These are phyloP conservation scores for Orycteropus afer DNA, from an alignment of 2,113 vertebrate species.

Conservation along the genomic window DNA sequence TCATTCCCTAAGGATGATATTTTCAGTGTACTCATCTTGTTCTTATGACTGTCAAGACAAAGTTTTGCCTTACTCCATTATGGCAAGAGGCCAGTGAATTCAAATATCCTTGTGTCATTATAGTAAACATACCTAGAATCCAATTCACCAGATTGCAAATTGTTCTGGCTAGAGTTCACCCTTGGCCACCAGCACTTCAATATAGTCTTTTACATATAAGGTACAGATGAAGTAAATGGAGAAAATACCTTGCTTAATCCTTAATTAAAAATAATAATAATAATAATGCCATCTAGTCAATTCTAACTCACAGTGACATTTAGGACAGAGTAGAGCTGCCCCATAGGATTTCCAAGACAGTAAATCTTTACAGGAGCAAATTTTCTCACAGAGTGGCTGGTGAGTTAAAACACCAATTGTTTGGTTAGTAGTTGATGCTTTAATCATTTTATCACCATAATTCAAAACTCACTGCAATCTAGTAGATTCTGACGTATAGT, in stretches of 20 bases:
- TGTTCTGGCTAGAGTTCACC: not conserved
- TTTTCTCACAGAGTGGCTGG: no score
- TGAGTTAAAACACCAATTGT: no score
- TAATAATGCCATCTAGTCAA: no score
- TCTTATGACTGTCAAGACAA: not conserved
- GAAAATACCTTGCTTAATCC: not conserved
- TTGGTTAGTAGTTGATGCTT: no score
- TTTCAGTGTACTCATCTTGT: not conserved
- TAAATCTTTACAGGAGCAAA: no score
- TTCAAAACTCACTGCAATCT: no score
- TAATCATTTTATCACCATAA: no score
- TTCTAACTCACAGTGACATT: no score
- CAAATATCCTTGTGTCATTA: not conserved
- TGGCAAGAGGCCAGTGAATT: not conserved
- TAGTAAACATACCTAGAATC: not conserved
- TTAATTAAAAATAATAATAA: no score
- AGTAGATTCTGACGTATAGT: no score
- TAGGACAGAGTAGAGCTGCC: no score
- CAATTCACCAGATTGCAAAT: not conserved
- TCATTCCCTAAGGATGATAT: not conserved
- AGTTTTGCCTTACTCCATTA: not conserved
- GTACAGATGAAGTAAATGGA: not conserved
- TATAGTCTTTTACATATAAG: not conserved
- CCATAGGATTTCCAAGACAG: no score
- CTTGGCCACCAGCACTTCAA: not conserved